Evolutionary conservation across 2,113 vertebrate genomes (phyloP).

Genomic region (Shinisaurus crocodilurus): DNA sequence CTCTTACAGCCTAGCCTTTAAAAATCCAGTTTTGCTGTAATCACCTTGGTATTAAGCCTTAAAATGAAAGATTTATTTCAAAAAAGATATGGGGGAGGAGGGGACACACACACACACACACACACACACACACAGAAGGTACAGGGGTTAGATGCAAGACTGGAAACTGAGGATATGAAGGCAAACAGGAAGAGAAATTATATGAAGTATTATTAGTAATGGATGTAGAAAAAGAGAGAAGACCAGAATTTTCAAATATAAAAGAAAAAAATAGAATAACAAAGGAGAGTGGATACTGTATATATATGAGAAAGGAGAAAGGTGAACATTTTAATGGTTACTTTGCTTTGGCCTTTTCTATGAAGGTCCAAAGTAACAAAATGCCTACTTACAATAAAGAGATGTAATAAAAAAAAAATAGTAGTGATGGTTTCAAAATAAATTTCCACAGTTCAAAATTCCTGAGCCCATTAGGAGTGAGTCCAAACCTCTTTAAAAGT

Average conservation of each 20-base stretch:
- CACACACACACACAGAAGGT: too few species aligned
- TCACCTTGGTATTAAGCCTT: background rate
- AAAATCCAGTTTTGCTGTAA: constrained; percentile 17
- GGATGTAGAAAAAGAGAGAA: constrained; percentile 46
- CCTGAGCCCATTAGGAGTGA: background rate
- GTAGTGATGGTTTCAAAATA: background rate
- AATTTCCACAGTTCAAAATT: background rate
- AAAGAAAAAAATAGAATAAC: constrained; percentile 51
- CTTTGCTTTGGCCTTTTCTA: constrained; percentile 51
- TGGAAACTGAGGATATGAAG: background rate
- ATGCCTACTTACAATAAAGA: constrained; percentile 42
- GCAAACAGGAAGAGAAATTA: constrained; percentile 47
- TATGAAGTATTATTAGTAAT: constrained; percentile 62
- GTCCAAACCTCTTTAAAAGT: background rate
- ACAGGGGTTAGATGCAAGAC: background rate
- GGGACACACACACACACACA: too few species aligned
- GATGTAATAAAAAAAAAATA: constrained; percentile 61
- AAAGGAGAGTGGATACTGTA: constrained; percentile 18
- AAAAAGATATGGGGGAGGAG: background rate
- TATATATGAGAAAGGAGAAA: constrained; percentile 24
- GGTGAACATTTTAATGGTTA: constrained; percentile 60
- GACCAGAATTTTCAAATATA: constrained; percentile 49
- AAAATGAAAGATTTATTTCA: constrained; percentile 9
- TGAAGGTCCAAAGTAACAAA: constrained; percentile 50
- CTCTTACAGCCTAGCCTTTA: constrained; percentile 13